Evolutionary conservation across 2,797 vertebrate species (phyloP), one percentile per base, ranked within the genome.

Genomic region (Halcyon chelicuti): DNA sequence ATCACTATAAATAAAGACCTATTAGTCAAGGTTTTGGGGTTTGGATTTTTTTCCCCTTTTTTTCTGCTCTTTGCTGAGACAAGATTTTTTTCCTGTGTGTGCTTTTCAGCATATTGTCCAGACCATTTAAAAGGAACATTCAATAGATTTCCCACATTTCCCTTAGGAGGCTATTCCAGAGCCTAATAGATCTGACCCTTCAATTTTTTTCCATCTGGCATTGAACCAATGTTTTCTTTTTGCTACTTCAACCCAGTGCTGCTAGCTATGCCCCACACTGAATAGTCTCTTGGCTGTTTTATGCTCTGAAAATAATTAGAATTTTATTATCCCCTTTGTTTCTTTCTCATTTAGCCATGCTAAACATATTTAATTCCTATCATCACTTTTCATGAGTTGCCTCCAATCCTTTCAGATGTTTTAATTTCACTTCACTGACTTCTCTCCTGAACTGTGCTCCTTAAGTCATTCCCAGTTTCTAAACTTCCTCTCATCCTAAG

Each of bases 341-440:
- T 55, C 49, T 90, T 90, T 90, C 39, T 63, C 39, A 46, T 79
- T 89, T 78, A 89, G 18, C 12, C 42, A 54, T 10, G 5, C 26
- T 84, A 79, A 89, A 82, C 54, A 40, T 77, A 62, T 74, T 79
- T 37, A 73, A 49, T n/a, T 72, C 39, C 29, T 92, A 40, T 46
- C 25, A 58, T 58, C 44, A 58, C 33, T 67, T 93, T 71, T 75
- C 68, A 76, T 58, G 37, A 73, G 39, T 39, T 76, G 22, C 47
- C 72, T 74, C 93, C 39, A 81, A 4, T 66, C 9, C 12, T 91
- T 77, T 72, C 63, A 60, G 61, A 70, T 40, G 25, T 51, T 94
- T 86, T 81, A 77, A 78, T 93, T 84, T 94, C 62, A 62, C 31
- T 88, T 93, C 74, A 57, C 19, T 44, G 81, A 49, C 40, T 92